Evolutionary conservation across 2,113 vertebrate species (phyloP), one percentile per base, ranked within the genome.

Genomic region (Diphyllodes magnificus): DNA sequence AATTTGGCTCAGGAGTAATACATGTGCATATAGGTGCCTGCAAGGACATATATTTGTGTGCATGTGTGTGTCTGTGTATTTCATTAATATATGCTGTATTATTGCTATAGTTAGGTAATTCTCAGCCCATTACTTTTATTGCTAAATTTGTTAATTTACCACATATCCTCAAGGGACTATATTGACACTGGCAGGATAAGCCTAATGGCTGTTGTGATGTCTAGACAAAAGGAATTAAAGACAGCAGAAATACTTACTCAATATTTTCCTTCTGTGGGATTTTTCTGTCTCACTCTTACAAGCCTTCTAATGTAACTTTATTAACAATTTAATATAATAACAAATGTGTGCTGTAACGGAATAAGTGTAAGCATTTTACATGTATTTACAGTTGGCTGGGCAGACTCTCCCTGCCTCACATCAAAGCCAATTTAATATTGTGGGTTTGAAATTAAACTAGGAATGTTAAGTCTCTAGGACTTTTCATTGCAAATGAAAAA

Each of bases 181-280:
- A 86, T 88, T 90, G 84, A 86, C 44, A 31, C 63, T 75, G 91
- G 77, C 95, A 95, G 88, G 51, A 49, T 82, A 94, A 95, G 37
- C n/a, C n/a, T 71, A 45, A 75, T 0, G 12, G 66, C 69, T 86
- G 88, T 81, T 95, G 47, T 83, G 94, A 70, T 95, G 94, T 95
- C 96, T 96, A 95, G 94, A 97, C 91, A 96, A 97, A 96, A 91
- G 89, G 86, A 91, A 95, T 84, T 95, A 82, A 95, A 86, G 60
- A 30, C 69, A 71, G 50, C 64, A 95, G 91, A 95, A 93, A 89
- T 84, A 86, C 72, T 94, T 93, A 93, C 77, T 79, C 86, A 95
- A 27, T 89, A 82, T 89, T 97, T 95, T 88, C 81, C 53, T 93
- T 84, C 77, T 45, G 77, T 91, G 86, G 69, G 92, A 95, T 91